Conservation (phyloP, 2,113 vertebrate genomes). For the Tragulus kanchil region DNA sequence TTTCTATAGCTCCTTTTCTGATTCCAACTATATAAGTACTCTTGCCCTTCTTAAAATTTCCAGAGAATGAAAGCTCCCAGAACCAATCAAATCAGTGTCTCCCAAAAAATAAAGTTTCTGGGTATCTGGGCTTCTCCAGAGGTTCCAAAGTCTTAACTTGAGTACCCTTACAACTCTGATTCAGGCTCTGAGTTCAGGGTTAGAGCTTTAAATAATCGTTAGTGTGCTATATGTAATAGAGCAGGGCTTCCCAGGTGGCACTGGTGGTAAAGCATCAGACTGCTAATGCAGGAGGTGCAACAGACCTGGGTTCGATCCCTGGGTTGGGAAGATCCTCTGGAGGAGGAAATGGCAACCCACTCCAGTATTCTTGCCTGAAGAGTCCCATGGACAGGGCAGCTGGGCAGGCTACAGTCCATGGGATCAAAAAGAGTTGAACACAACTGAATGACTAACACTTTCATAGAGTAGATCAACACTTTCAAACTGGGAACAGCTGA, state of each 20-base stretch:
- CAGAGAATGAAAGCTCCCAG: slow-evolving; percentile 11
- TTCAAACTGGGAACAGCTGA: not conserved
- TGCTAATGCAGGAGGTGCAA: not conserved
- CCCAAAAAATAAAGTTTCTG: not conserved
- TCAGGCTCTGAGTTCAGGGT: not conserved
- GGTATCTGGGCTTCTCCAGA: not conserved
- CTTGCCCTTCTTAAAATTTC: not conserved
- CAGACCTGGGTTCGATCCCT: not conserved
- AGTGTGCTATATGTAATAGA: not conserved
- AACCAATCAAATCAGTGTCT: slow-evolving; percentile 44
- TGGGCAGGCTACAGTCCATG: not conserved
- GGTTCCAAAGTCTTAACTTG: slow-evolving; percentile 18
- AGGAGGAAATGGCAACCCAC: too few relatives aligned
- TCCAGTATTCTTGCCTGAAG: not conserved
- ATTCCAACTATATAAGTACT: not conserved
- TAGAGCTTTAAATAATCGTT: not conserved
- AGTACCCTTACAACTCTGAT: not conserved
- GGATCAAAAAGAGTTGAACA: not conserved
- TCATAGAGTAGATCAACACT: not conserved
- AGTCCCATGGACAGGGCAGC: not conserved
- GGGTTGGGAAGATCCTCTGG: not conserved
- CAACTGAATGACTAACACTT: not conserved
- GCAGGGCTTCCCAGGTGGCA: not conserved
- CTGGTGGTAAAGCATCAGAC: not conserved
- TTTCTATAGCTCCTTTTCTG: not conserved